These are phyloP conservation scores for Mormoops blainvillei DNA, from an alignment of 2,113 vertebrate genomes.

Conservation along the genomic window DNA sequence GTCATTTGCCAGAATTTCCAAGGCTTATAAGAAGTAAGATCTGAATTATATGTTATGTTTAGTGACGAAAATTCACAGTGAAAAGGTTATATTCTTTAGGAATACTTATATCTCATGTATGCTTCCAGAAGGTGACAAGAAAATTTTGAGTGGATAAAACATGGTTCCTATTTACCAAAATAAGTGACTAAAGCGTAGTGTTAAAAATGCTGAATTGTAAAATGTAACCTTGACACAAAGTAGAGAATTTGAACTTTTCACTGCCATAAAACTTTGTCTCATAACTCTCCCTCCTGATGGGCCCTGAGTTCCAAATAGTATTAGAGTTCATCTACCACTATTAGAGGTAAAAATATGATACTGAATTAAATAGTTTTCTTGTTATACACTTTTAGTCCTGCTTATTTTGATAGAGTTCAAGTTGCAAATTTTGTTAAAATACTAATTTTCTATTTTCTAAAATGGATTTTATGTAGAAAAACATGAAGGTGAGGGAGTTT, in stretches of 20 bases:
- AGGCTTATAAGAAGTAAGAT: conserved; percentile 5
- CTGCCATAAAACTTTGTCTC: not conserved
- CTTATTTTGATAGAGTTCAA: not conserved
- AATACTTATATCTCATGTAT: not conserved
- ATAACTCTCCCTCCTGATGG: not conserved
- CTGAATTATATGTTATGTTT: conserved; percentile 10
- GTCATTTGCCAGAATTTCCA: conserved; percentile 15
- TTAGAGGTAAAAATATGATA: not conserved
- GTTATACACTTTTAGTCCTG: not conserved
- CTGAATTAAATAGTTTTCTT: not conserved
- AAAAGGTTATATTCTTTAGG: not conserved
- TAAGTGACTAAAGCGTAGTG: not conserved
- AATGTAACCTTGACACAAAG: not conserved
- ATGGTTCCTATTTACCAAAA: not conserved
- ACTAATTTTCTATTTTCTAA: not conserved
- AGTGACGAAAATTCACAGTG: not conserved
- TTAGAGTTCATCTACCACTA: not conserved
- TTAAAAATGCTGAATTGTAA: not conserved
- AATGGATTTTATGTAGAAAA: not conserved
- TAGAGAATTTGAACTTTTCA: not conserved
- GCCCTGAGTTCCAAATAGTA: not conserved
- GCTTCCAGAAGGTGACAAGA: not conserved
- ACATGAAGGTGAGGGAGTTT: not conserved
- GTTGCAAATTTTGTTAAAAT: not conserved
- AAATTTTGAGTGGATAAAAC: not conserved